Base-by-base conservation (phyloP, 2,797 vertebrate species). In the Rhinatrema bivittatum region DNA sequence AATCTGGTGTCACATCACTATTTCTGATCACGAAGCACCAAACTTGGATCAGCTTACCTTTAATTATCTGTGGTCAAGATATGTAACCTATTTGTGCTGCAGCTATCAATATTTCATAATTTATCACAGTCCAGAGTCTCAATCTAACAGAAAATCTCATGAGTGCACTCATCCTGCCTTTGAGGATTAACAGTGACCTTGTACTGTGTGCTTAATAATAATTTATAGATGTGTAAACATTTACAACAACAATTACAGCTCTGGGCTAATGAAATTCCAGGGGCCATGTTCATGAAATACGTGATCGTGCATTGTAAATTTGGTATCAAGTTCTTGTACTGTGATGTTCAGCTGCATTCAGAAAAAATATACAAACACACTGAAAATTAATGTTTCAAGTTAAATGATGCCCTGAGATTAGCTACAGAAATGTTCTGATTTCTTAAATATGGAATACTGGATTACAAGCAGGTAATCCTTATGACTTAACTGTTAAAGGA, bases 161-260 rank as follows among this genome's bases (percentile, higher is more conserved):
- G 27, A 53, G 56, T 40, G 53, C 39, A 19, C 50, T 41, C 25
- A 20, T 1, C 4, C 38, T 2, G 10, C 46, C 56, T 69, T 60
- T 32, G 51, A 42, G 54, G 44, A 68, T 52, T 43, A 47, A 35
- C 11, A 29, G 20, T 63, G 59, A 66, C 63, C 49, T 71, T 65
- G 49, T 27, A 15, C 17, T 50, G 14, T 48, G 63, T 40, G 11
- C 15, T 42, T 69, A 59, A 68, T 64, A 68, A 60, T 57, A 48
- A 61, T 60, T 68, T 71, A 59, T 59, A 32, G 49, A 56, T 21
- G 51, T 60, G 53, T 62, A 78, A 70, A 71, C 20, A 7, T 64
- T 78, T 61, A 55, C 56, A 53, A 41, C 46, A 63, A 61, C 58
- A 65, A 45, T 67, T 71, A 65, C 39, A 55, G 49, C 44, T 49